phyloP scores from a whole-genome alignment of 2,888 invertebrate genomes.

The Synergus itoensis region DNA sequence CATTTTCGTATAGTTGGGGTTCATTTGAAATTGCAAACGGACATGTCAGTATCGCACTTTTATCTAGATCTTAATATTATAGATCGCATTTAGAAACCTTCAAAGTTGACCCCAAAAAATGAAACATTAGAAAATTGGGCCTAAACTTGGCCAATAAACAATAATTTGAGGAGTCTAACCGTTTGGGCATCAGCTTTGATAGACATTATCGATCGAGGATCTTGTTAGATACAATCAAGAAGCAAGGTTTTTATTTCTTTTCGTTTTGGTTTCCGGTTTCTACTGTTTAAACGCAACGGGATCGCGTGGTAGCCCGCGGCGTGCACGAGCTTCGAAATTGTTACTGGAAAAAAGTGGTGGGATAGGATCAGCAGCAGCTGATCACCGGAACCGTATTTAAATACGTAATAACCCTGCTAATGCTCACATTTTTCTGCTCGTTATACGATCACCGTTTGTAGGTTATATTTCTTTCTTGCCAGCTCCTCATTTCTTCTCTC shows the following conservation, averaged over 20 bases:
- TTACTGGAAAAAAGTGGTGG: slow-evolving; percentile 51
- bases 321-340: slow-evolving; percentile 53
- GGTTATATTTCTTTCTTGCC: background rate
- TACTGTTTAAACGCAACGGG: slow-evolving; percentile 49
- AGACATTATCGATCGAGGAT: slow-evolving; percentile 33
- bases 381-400: slow-evolving; percentile 73
- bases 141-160: background rate
- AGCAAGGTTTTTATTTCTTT: slow-evolving; percentile 38
- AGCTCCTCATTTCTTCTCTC: background rate
- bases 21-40: background rate
- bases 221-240: slow-evolving; percentile 6
- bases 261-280: slow-evolving; percentile 53
- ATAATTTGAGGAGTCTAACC: background rate
- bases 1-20: background rate
- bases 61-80: background rate
- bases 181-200: background rate
- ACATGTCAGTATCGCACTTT: background rate
- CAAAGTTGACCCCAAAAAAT: too few relatives aligned
- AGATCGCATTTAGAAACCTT: too few relatives aligned
- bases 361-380: slow-evolving; percentile 65
- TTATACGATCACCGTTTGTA: slow-evolving; percentile 42
- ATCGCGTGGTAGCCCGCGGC: slow-evolving; percentile 65
- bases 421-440: slow-evolving; percentile 65
- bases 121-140: too few relatives aligned
- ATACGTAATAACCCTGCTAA: slow-evolving; percentile 68